Base-by-base conservation (phyloP, 2,797 vertebrate genomes). In the Fistularia commersonii region DNA sequence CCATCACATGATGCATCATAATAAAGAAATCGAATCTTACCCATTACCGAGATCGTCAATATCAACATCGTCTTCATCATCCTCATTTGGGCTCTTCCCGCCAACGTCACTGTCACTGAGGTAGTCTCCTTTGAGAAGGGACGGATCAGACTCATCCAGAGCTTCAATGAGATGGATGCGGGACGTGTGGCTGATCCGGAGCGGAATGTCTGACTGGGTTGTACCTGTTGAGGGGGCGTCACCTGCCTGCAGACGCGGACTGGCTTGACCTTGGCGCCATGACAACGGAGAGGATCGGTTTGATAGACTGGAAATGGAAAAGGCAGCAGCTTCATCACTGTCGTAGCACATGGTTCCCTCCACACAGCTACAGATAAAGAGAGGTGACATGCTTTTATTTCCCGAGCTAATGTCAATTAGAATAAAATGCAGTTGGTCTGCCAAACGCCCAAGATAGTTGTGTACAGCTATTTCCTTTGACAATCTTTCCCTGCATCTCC, bases 181-280 rank as follows among this genome's bases (percentile, higher is more conserved):
- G 32, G 94, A 92, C 39, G 89, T 84, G 85, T 93, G 94, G 85
- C 91, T 91, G 68, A 96, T 91, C 57, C 92, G 91, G 72, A 92
- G 88, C 54, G 92, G 90, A 49, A 90, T 84, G 39, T 94, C 82
- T 0, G 72, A 54, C 36, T 81, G 94, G 6, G 85, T 57, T 1
- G 85, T 84, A 0, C 91, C 95, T 6, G 93, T 93, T 0, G 93
- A 93, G 0, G 95, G 96, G 0, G 95, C 95, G 0, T 97, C 95
- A 0, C 96, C 96, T 0, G 96, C 96, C 87, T 98, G 96, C 63
- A 98, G 88, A 8, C 96, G 91, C 0, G 96, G 96, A 68, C 95
- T 98, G 4, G 96, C 93, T 78, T 98, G 95, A 49, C 95, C 95
- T 0, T 96, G 95, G 53, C 93, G 94, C 95, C 96, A 97, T 2